Percentiles rank a stretch among this genome's conserved stretches.
Conservation (phyloP, 2,888 invertebrate genomes). For the Galerucella nymphaeae region DNA sequence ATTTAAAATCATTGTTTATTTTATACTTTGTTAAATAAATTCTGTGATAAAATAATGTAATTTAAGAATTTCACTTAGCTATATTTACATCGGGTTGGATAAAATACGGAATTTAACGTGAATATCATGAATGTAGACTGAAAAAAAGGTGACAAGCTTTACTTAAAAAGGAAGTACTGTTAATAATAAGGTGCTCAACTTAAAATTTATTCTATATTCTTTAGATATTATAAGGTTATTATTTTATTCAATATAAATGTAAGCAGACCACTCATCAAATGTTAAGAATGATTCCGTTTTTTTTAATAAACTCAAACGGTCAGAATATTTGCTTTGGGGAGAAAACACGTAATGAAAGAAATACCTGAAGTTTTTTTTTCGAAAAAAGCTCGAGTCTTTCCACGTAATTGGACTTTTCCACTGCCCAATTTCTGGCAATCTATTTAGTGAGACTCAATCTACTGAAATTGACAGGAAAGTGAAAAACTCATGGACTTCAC, state of each 20-base stretch:
- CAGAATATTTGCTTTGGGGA: conserved; percentile 19
- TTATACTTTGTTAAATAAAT: not conserved
- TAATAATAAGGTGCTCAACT: too few relatives aligned
- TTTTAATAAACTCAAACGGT: conserved; percentile 16
- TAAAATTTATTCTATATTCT: too few relatives aligned
- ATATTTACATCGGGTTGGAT: too few relatives aligned
- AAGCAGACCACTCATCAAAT: not conserved
- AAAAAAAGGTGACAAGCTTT: too few relatives aligned
- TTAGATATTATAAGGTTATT: too few relatives aligned
- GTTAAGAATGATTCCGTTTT: not conserved
- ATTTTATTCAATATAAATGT: not conserved
- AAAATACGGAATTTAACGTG: too few relatives aligned
- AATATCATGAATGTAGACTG: too few relatives aligned
- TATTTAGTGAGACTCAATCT: conserved; percentile 41
- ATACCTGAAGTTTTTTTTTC: conserved; percentile 27
- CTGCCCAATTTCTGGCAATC: conserved; percentile 41
- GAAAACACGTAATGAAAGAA: conserved; percentile 33
- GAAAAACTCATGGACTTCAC: conserved; percentile 38
- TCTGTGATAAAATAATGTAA: not conserved
- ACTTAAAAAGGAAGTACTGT: too few relatives aligned
- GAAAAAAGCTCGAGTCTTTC: conserved; percentile 22
- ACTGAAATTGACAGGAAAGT: conserved; percentile 41
- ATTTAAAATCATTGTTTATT: not conserved
- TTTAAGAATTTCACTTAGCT: not conserved
- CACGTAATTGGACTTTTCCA: conserved; percentile 38